Evolutionary conservation across 2,888 invertebrate species (phyloP).

Genomic region (Apantesis nais): DNA sequence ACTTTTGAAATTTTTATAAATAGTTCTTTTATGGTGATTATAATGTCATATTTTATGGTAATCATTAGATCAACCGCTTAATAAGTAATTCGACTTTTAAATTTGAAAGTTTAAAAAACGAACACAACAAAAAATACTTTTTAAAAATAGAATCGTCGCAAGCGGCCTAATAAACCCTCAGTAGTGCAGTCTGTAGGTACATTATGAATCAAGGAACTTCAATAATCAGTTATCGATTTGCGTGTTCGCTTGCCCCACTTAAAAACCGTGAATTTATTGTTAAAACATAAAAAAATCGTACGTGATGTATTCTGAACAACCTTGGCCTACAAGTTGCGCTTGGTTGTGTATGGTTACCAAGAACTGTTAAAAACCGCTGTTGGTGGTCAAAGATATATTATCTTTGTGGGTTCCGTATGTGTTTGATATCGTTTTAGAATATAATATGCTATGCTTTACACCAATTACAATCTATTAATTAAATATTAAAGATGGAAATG

Average conservation of each 20-base stretch:
- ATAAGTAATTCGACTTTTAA: neutral
- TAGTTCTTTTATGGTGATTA: neutral
- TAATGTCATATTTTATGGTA: neutral
- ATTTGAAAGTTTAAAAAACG: neutral
- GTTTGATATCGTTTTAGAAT: neutral
- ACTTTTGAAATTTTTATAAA: neutral
- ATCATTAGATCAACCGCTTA: neutral
- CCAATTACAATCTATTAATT: too few relatives aligned
- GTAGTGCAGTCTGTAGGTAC: neutral
- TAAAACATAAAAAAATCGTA: constrained; percentile 45
- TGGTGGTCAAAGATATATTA: constrained; percentile 10
- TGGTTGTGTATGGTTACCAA: constrained; percentile 34
- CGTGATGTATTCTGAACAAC: constrained; percentile 57
- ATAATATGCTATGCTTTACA: too few relatives aligned
- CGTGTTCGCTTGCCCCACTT: constrained; percentile 38
- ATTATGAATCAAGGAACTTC: neutral
- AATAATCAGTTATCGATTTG: constrained; percentile 19
- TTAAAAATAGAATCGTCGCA: neutral
- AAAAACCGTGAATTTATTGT: constrained; percentile 47
- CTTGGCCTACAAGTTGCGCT: constrained; percentile 69
- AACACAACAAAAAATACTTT: neutral
- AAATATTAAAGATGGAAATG: too few relatives aligned
- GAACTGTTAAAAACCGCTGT: constrained; percentile 33
- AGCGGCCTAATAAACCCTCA: neutral
- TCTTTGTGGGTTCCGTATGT: constrained; percentile 8